Base-by-base conservation (phyloP, 2,113 vertebrate species). In the Hemibagrus wyckioides region DNA sequence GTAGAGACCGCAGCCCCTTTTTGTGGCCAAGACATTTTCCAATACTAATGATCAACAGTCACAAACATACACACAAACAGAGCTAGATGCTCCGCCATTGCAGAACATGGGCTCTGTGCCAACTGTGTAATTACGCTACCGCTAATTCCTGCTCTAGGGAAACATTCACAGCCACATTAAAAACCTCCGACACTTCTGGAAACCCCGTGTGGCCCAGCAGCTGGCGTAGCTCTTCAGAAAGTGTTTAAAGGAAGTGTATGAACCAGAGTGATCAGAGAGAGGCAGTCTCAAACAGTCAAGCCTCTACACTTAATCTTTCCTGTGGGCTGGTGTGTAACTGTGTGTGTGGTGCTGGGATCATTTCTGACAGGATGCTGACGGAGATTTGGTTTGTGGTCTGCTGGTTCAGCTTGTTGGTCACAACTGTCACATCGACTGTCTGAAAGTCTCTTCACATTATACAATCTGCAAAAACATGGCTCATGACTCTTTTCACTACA, bases 41-140 rank as follows among this genome's bases (percentile, higher is more conserved):
- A 94, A 93, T 92, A 92, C 95, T 95, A 94, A 95, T 94, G 92
- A 94, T 93, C 94, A 92, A 89, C 93, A 95, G 93, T 94, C 92
- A 88, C 77, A 88, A 67, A 87, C 80, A 65, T 82, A 88, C 86
- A 80, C 84, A 84, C 75, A 65, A 48, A 76, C 61, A 82, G 57
- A 50, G 79, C 92, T 92, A 90, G 90, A 91, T 88, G 90, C 91
- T 92, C 90, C 94, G 93, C 90, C 82, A 73, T 90, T 71, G 87
- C 83, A 90, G 90, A 91, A 80, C 89, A 75, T 87, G 85, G 93
- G 91, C 92, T 92, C 86, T 52, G 57, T 91, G 93, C 94, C 93
- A 91, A 87, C 91, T 91, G 89, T 93, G 91, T 94, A 95, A 95
- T 95, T 94, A 94, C 91, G 92, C 91, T 86, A 92, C 94, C 92